Evolutionary conservation across 1,140 invertebrate species (phyloP).

Genomic region (Polyergus mexicanus): DNA sequence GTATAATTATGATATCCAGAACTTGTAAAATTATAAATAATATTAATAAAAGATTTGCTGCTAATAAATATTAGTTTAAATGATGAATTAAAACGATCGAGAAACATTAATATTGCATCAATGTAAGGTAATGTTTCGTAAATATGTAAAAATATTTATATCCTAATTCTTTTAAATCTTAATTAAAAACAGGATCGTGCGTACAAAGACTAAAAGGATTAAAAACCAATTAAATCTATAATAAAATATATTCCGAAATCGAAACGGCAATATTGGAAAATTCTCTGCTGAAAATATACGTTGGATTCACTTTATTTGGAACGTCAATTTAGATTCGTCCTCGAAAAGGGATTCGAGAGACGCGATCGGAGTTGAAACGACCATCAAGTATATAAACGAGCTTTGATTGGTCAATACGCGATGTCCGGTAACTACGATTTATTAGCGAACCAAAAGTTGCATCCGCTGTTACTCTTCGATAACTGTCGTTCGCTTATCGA

Average conservation of each 20-base stretch:
- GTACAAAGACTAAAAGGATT: neutral
- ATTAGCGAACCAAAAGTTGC: conserved; percentile 80
- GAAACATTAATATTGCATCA: neutral
- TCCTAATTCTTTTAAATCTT: neutral
- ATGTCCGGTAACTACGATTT: conserved; percentile 83
- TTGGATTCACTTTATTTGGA: conserved; percentile 14
- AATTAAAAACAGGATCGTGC: neutral
- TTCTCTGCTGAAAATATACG: conserved; percentile 22
- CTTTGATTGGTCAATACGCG: conserved; percentile 84
- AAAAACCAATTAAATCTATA: neutral
- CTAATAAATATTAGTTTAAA: neutral
- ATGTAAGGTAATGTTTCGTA: neutral
- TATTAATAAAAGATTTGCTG: neutral
- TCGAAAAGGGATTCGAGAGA: conserved; percentile 68
- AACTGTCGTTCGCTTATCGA: conserved; percentile 41
- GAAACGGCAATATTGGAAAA: neutral
- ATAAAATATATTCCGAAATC: neutral
- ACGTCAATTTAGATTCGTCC: conserved; percentile 64
- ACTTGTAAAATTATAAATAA: neutral
- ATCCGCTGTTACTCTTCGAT: conserved; percentile 68
- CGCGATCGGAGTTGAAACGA: conserved; percentile 60
- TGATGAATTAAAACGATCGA: neutral
- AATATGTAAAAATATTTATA: conserved; percentile 3
- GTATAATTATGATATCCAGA: neutral
- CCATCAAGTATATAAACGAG: conserved; percentile 80